A percentile compares a stretch with the other conserved stretches of the same genome.
These are phyloP conservation scores for Megalops cyprinoides DNA, from an alignment of 2,797 vertebrate species.

Conservation along the genomic window DNA sequence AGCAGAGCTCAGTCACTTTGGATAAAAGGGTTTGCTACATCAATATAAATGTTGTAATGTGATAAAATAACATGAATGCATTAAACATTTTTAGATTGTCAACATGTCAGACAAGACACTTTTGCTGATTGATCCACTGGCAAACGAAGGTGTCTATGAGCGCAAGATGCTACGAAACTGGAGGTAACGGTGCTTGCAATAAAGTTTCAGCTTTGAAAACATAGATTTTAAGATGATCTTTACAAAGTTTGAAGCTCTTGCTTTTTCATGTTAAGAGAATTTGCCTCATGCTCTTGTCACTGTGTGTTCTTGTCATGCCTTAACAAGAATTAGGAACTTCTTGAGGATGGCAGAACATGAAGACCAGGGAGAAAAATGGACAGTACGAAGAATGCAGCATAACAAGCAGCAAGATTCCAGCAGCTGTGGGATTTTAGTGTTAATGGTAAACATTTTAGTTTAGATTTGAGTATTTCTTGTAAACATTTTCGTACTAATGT, in stretches of 20 bases:
- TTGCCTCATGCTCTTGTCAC: no score
- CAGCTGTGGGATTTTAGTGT: background rate
- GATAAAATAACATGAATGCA: no score
- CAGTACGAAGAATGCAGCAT: no score
- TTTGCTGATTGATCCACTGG: background rate
- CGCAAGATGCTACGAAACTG: background rate
- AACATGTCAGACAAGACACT: background rate
- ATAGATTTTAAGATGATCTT: background rate
- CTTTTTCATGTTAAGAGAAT: no score
- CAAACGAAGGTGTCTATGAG: background rate
- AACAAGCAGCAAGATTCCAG: background rate
- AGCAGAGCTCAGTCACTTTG: no score
- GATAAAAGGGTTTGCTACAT: no score
- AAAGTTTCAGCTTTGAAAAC: background rate
- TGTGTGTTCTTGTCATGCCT: no score
- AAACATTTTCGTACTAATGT: no score
- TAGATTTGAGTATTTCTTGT: background rate
- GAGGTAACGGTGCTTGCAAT: background rate
- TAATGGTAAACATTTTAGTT: background rate
- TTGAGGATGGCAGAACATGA: background rate
- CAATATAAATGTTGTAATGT: no score
- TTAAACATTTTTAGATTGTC: slow-evolving; percentile 7
- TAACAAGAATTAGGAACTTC: background rate
- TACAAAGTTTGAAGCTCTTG: background rate
- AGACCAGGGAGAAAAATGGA: background rate